Conservation (phyloP, 2,888 invertebrate genomes). For the Tipula vernalis region DNA sequence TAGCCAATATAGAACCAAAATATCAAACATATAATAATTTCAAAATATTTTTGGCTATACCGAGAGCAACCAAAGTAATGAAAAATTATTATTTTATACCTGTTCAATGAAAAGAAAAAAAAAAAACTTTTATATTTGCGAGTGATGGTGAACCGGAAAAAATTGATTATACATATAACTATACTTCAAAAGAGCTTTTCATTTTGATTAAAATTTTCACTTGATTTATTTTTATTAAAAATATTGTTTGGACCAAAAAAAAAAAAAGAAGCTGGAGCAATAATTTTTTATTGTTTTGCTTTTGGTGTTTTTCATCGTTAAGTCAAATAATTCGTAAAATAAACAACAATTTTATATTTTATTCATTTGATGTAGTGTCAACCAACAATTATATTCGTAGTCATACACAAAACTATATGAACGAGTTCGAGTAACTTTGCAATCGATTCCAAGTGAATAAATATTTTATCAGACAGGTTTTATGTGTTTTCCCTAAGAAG, state of each 20-base stretch:
- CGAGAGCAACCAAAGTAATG: neutral
- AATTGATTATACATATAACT: neutral
- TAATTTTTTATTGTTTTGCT: neutral
- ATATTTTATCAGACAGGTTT: neutral
- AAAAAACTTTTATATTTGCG: neutral
- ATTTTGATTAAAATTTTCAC: constrained; percentile 4
- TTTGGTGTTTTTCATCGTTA: neutral
- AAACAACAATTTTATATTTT: neutral
- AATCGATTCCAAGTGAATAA: neutral
- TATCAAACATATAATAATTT: neutral
- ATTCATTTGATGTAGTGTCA: neutral
- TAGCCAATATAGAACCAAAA: neutral
- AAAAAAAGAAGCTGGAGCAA: neutral
- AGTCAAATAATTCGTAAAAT: neutral
- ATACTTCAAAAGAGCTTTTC: neutral
- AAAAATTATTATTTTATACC: neutral
- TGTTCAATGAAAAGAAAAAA: neutral
- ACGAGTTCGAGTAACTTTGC: no score
- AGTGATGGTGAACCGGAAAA: neutral
- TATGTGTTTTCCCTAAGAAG: neutral
- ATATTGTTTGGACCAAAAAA: neutral
- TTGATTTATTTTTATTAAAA: neutral
- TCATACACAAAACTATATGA: neutral
- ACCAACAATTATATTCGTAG: neutral
- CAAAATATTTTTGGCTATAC: neutral